Evolutionary conservation across 30 jellyfish, hydroid and myxozoan genomes (phyloP).

Genomic region (Catostylus mosaicus): DNA sequence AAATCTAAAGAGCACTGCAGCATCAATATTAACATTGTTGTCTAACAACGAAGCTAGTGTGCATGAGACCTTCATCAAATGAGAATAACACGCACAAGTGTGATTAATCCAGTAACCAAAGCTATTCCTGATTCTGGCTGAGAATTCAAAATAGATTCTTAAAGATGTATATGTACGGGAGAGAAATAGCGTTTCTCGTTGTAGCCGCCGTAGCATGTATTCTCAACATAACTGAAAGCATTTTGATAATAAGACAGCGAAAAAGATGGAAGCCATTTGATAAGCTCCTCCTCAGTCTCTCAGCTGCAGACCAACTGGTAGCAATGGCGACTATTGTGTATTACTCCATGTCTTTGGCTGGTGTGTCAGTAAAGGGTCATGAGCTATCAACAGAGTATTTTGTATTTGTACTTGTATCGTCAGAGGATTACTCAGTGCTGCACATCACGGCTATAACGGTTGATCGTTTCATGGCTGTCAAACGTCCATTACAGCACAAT

Average conservation of each 20-base stretch:
- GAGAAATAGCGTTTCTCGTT: background rate
- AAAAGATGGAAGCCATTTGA: slow-evolving; percentile 51
- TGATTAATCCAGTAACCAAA: too few relatives aligned
- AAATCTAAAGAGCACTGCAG: too few relatives aligned
- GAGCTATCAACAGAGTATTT: background rate
- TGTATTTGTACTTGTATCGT: background rate
- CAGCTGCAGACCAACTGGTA: slow-evolving; percentile 34
- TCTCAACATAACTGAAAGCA: slow-evolving; percentile 13
- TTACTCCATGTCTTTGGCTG: background rate
- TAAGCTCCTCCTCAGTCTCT: slow-evolving; percentile 51
- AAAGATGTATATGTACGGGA: background rate
- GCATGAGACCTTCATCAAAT: too few relatives aligned
- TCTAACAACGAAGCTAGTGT: too few relatives aligned
- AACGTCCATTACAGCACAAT: slow-evolving; percentile 37
- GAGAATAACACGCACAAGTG: too few relatives aligned
- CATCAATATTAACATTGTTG: too few relatives aligned
- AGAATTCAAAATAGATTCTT: too few relatives aligned
- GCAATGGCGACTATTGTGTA: background rate
- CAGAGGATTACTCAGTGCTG: slow-evolving; percentile 21
- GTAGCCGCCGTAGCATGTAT: slow-evolving; percentile 16
- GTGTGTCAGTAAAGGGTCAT: background rate
- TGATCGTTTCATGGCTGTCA: slow-evolving; percentile 53
- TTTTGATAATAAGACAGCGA: background rate
- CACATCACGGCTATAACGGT: slow-evolving; percentile 40
- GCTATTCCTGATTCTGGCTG: too few relatives aligned